Evolutionary conservation across 2,888 invertebrate genomes (phyloP).

Genomic region (Venusia cambrica): DNA sequence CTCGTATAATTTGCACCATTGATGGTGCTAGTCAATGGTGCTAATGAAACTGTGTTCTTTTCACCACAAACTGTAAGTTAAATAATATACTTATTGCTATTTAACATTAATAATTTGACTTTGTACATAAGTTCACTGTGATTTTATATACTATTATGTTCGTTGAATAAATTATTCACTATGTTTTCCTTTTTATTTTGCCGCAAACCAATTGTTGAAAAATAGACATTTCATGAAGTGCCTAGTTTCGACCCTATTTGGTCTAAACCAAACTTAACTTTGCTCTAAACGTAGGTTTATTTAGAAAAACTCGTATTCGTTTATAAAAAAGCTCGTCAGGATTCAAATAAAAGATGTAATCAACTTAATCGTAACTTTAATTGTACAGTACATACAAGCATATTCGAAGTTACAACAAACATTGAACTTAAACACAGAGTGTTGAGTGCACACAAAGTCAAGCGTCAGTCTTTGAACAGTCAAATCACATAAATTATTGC

Average conservation of each 20-base stretch:
- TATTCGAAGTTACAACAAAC: conserved; percentile 35
- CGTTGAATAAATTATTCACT: conserved; percentile 10
- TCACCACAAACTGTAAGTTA: no score
- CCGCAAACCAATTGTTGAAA: no score
- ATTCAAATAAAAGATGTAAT: conserved; percentile 11
- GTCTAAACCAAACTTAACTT: no score
- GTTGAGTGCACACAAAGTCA: conserved; percentile 60
- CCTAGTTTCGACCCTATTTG: no score
- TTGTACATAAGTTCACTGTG: conserved; percentile 10
- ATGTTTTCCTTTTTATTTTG: no score
- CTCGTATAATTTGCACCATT: no score
- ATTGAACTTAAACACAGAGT: conserved; percentile 40
- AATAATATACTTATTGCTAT: no score
- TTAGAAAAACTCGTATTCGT: background rate
- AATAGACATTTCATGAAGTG: no score
- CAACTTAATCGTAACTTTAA: conserved; percentile 29
- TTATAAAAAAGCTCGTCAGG: background rate
- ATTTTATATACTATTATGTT: conserved; percentile 9
- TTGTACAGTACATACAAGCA: conserved; percentile 30
- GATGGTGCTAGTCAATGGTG: no score
- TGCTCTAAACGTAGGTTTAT: background rate
- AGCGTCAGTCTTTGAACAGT: conserved; percentile 73
- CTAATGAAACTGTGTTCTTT: no score
- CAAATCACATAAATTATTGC: conserved; percentile 74
- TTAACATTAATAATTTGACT: no score